These are phyloP conservation scores for Aphis gossypii DNA, from an alignment of 1,140 invertebrate genomes.

Conservation along the genomic window DNA sequence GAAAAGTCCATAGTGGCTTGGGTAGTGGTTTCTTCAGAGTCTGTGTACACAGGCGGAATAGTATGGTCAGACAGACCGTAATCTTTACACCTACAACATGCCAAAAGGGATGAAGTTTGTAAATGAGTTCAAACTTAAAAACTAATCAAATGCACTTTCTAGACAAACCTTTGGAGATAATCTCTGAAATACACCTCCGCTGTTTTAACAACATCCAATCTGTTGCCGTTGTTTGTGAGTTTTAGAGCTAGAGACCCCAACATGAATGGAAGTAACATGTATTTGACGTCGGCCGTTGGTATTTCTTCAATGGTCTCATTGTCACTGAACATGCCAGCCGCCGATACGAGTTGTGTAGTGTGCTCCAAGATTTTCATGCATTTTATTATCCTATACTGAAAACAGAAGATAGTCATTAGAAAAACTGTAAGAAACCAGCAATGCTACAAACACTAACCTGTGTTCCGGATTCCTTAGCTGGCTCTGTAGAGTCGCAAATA, in stretches of 20 bases:
- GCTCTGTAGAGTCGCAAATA: constrained; percentile 68
- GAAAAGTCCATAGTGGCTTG: constrained; percentile 60
- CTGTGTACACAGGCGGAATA: constrained; percentile 64
- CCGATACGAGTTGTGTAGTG: constrained; percentile 78
- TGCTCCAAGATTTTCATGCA: constrained; percentile 79
- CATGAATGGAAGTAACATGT: constrained; percentile 82
- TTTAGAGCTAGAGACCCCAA: constrained; percentile 79
- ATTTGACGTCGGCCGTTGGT: constrained; percentile 83
- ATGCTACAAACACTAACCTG: constrained; percentile 65
- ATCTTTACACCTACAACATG: constrained; percentile 68
- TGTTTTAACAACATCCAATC: constrained; percentile 74
- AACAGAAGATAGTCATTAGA: constrained; percentile 59
- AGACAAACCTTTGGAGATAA: constrained; percentile 72
- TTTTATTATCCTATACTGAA: constrained; percentile 73
- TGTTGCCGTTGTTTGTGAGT: constrained; percentile 69
- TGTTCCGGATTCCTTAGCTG: constrained; percentile 70
- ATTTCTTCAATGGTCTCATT: constrained; percentile 91
- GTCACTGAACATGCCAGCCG: constrained; percentile 81
- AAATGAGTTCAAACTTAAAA: neutral
- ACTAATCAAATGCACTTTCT: neutral
- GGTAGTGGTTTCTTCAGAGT: constrained; percentile 56
- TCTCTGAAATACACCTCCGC: constrained; percentile 86
- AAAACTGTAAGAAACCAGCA: neutral
- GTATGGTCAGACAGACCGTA: constrained; percentile 77
- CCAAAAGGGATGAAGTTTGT: neutral